Evolutionary conservation across 2,888 invertebrate genomes (phyloP), one percentile per base, ranked within the genome.

Genomic region (Trypoxylon attenuatum): DNA sequence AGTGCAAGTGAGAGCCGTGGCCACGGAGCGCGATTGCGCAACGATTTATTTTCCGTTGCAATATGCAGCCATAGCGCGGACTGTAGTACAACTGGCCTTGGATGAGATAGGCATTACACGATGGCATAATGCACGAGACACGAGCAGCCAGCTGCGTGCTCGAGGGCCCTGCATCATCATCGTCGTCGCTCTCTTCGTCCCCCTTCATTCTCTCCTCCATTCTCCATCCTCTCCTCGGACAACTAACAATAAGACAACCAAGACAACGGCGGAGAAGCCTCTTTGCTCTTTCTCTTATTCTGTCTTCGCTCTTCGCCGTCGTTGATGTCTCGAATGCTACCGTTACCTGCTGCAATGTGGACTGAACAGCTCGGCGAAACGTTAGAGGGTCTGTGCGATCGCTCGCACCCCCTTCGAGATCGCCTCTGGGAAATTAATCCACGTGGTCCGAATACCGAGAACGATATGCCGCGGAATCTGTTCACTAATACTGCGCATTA

Each of bases 31-130:
- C 54, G 69, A 77, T 86, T 86, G 82, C 86, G 83, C 85, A 86
- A 86, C 82, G 72, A 84, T 84, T 84, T 82, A 84, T 84, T 86
- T 84, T 85, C 82, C 84, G 72, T 74, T 71, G 82, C 79, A 71
- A 77, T 78, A 79, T 65, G 73, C 71, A 69, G 63, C 75, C 68
- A 62, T 67, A 65, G 52, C 64, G 55, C 47, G 57, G 62, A 80
- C 75, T 79, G 83, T 83, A 84, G 86, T 84, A 85, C 78, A 84
- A 82, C 81, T 84, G 84, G 82, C 86, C 86, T 86, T 86, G 84
- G 80, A 79, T 83, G 77, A 77, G 80, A 83, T 79, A 84, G 82
- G 78, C 82, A 78, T 80, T 81, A 80, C 81, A 70, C 82, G 83
- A 82, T 82, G 82, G 80, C 82, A 86, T 85, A 85, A 86, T 83